A percentile compares a stretch with the other conserved stretches of the same genome.
phyloP scores from a whole-genome alignment of 2,113 vertebrate species.

The Tauraco erythrolophus region DNA sequence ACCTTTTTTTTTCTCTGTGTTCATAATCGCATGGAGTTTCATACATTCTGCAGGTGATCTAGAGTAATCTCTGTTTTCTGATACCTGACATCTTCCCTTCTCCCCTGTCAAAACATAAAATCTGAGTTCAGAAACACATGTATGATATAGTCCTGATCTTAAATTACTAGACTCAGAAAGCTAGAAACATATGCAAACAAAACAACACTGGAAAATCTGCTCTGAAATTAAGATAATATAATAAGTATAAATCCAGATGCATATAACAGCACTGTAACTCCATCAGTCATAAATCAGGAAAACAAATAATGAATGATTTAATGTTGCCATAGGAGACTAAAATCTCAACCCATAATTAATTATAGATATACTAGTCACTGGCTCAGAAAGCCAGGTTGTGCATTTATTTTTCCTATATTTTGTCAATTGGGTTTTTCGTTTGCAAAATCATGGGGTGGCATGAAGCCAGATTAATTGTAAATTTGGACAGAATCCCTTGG shows the following conservation, averaged over 20 bases:
- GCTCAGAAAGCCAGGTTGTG: background rate
- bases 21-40: background rate
- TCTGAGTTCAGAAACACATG: background rate
- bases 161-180: background rate
- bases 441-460: background rate
- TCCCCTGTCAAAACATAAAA: background rate
- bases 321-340: background rate
- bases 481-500: background rate
- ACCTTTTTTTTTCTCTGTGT: background rate
- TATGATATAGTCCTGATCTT: background rate
- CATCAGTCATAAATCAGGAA: slow-evolving; percentile 8
- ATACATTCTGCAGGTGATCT: background rate
- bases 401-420: slow-evolving; percentile 33
- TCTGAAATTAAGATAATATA: background rate
- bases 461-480: background rate
- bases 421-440: background rate
- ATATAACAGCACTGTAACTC: background rate
- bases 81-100: background rate
- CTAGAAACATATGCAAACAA: background rate
- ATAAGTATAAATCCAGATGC: background rate
- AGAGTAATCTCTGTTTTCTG: background rate
- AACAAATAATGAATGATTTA: slow-evolving; percentile 26
- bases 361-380: background rate
- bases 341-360: slow-evolving; percentile 2
- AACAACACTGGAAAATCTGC: background rate